Base-by-base conservation (phyloP, 2,888 invertebrate species). In the Serrognathus titanus region DNA sequence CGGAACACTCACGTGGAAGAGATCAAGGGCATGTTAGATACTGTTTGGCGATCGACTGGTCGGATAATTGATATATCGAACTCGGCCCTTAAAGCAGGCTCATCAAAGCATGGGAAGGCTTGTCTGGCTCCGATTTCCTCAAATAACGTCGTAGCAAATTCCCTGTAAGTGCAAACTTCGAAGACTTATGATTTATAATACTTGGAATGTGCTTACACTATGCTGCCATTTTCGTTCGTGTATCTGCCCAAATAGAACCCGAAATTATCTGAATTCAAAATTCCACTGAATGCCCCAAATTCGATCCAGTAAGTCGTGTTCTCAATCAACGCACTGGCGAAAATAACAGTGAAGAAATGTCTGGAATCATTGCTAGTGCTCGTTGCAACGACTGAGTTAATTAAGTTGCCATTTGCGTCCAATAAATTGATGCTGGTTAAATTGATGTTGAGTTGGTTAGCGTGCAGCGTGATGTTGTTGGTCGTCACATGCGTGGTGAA, bases 21-120 rank as follows among this genome's bases (percentile, higher is more conserved):
- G 5, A 10, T 24, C 35, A 40, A 10, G 5, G 41, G 24, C 36
- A 45, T 48, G 10, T 57, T 57, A 8, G 56, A 47, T 36, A 57
- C 48, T 6, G 43, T 48, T 11, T 52, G 8, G 20, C 48, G 52
- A 10, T 48, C 48, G 8, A 47, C 40, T 2, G 43, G 40, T 24
- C 52, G 52, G 7, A 52, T 52, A 10, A 57, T 40, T 16, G 11
- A 31, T 10, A 57, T 52, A 8, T 48, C 48, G 41, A 57, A 57
- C 13, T 41, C 13, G n/a, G 80, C 68, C 3, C 69, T 59, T 53
- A 74, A 72, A 0, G 75, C 74, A 0, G 79, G 85, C 59, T 87
- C 86, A 66, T 90, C 90, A 66, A 90, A 89, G 65, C 88, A 86
- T 11, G 90, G 90, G 71, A 90, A 89, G 0, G 86, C 89, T 61